Percentiles rank a stretch among this genome's conserved stretches.
Evolutionary conservation across 2,113 vertebrate genomes (phyloP).

Genomic region (Actenoides lindsayi): DNA sequence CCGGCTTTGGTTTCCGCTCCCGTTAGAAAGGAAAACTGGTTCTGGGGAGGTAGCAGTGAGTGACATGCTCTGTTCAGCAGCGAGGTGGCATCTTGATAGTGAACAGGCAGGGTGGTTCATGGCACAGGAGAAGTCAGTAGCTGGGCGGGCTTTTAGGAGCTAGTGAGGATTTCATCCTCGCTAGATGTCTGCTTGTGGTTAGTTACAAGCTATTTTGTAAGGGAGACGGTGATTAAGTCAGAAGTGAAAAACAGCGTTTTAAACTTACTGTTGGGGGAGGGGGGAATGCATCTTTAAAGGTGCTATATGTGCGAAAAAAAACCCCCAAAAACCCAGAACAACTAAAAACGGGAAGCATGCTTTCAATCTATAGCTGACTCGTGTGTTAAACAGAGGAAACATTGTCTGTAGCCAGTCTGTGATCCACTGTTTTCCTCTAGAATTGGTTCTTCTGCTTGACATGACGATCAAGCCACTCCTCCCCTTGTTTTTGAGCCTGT

Average conservation of each 20-base stretch:
- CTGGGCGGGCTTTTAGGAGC: neutral
- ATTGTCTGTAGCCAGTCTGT: rapidly evolving
- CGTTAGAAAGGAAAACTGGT: rapidly evolving
- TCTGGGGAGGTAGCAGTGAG: neutral
- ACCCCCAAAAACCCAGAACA: neutral
- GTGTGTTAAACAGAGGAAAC: neutral
- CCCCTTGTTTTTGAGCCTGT: neutral
- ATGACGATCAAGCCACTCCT: rapidly evolving
- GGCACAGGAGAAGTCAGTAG: neutral
- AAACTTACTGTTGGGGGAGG: rapidly evolving
- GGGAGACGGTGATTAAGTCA: rapidly evolving
- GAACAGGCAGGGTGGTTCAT: neutral
- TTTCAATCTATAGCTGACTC: neutral
- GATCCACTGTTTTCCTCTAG: rapidly evolving
- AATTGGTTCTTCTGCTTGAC: neutral
- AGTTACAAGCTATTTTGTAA: neutral
- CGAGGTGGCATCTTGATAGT: neutral
- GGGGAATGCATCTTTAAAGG: neutral
- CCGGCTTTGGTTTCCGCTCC: neutral
- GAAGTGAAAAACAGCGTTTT: rapidly evolving
- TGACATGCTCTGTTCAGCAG: rapidly evolving
- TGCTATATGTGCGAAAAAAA: rapidly evolving
- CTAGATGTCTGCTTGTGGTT: neutral
- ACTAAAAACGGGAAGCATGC: too few species aligned
- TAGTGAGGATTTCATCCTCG: rapidly evolving